These are phyloP conservation scores for Argynnis bischoffii DNA, from an alignment of 2,888 invertebrate genomes.

Conservation along the genomic window DNA sequence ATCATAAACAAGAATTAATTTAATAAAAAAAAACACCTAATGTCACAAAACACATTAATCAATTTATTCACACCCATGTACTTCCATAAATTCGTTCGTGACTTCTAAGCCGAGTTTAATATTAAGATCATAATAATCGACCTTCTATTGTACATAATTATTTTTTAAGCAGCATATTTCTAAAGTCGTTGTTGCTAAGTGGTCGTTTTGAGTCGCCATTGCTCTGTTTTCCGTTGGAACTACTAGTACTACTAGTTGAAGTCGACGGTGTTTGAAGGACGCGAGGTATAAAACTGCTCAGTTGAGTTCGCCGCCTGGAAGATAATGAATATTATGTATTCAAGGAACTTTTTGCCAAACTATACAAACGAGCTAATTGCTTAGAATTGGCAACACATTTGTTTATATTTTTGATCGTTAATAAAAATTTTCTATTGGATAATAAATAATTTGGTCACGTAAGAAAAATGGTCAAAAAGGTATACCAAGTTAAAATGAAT, in stretches of 20 bases:
- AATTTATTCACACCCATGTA: constrained; percentile 11
- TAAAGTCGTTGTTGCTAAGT: constrained; percentile 80
- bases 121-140: neutral
- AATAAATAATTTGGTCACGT: too few relatives aligned
- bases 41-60: neutral
- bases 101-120: neutral
- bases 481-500: too few relatives aligned
- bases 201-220: constrained; percentile 54
- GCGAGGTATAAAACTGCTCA: constrained; percentile 74
- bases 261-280: constrained; percentile 67
- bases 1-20: too few relatives aligned
- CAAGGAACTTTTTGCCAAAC: too few relatives aligned
- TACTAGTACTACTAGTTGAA: constrained; percentile 60
- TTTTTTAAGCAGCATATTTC: constrained; percentile 76
- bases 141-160: constrained; percentile 37
- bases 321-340: too few relatives aligned
- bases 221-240: constrained; percentile 46
- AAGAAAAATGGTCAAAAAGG: too few relatives aligned
- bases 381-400: too few relatives aligned
- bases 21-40: too few relatives aligned
- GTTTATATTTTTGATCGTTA: too few relatives aligned
- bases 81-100: neutral
- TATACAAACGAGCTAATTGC: neutral
- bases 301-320: constrained; percentile 71
- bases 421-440: too few relatives aligned